Conservation (phyloP, 1,140 invertebrate species). For the Hirudo medicinalis region DNA sequence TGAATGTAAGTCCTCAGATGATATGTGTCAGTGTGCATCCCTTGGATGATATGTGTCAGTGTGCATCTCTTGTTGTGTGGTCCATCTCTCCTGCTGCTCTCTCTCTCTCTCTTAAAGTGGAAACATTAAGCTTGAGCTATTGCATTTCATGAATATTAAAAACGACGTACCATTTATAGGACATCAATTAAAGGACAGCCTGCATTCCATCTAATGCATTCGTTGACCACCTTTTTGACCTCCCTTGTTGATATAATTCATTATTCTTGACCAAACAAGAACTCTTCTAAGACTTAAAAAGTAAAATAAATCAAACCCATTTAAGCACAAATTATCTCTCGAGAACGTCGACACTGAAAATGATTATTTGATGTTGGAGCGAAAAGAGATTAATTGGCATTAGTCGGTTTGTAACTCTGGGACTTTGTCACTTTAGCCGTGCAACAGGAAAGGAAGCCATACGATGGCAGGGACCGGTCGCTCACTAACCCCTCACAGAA, state of each 20-base stretch:
- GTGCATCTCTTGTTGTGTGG: background rate
- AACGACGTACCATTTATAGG: too few species aligned
- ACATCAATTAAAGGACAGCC: too few species aligned
- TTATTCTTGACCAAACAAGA: too few species aligned
- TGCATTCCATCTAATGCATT: too few species aligned
- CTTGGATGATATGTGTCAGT: background rate
- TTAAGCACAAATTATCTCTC: too few species aligned
- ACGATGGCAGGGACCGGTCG: conserved; percentile 32
- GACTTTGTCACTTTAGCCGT: conserved; percentile 41
- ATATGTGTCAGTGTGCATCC: conserved; percentile 1
- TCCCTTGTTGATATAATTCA: too few species aligned
- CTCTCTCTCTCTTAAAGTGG: too few species aligned
- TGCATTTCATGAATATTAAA: too few species aligned
- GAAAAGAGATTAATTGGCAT: background rate
- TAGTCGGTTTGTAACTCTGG: background rate
- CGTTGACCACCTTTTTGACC: too few species aligned
- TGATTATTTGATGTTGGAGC: background rate
- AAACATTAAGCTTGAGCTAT: too few species aligned
- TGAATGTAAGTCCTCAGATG: conserved; percentile 66
- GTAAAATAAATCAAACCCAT: too few species aligned
- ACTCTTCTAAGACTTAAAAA: too few species aligned
- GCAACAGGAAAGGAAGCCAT: conserved; percentile 47
- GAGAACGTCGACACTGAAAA: background rate
- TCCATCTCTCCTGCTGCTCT: background rate
- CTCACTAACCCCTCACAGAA: conserved; percentile 31